Conservation (phyloP, 2,797 vertebrate genomes). For the Protosalanx chinensis region DNA sequence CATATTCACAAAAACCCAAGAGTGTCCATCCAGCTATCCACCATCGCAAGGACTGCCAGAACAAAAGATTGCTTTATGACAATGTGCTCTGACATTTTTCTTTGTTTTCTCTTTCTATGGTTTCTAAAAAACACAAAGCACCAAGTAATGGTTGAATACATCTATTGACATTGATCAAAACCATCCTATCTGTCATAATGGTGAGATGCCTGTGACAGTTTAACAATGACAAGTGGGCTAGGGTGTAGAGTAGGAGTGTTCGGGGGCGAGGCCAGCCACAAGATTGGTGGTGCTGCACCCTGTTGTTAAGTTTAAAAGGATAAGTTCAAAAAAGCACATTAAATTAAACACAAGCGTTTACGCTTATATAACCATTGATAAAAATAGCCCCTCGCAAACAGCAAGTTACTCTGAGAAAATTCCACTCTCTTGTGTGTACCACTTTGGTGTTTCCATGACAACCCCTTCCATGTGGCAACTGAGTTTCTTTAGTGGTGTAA, state of each 20-base stretch:
- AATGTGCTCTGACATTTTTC: not conserved
- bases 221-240: not conserved
- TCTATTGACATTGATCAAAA: not conserved
- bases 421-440: slow-evolving; percentile 60
- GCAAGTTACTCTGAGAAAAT: slow-evolving; percentile 56
- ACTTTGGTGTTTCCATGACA: slow-evolving; percentile 76
- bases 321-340: slow-evolving; percentile 25
- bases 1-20: slow-evolving; percentile 30
- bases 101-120: not conserved
- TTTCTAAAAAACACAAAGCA: not conserved
- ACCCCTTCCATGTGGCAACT: slow-evolving; percentile 58
- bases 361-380: slow-evolving; percentile 72
- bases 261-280: not conserved
- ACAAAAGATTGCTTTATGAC: not conserved
- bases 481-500: slow-evolving; percentile 33
- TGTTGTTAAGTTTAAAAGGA: not conserved
- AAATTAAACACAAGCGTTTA: slow-evolving; percentile 45
- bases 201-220: not conserved
- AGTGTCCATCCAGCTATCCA: slow-evolving; percentile 5
- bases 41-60: too few relatives aligned
- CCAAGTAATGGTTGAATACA: not conserved
- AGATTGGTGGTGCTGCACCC: not conserved
- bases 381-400: slow-evolving; percentile 67
- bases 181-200: not conserved
- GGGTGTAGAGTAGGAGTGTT: slow-evolving; percentile 24